Evolutionary conservation across 2,113 vertebrate genomes (phyloP).

Genomic region (Apaloderma vittatum): DNA sequence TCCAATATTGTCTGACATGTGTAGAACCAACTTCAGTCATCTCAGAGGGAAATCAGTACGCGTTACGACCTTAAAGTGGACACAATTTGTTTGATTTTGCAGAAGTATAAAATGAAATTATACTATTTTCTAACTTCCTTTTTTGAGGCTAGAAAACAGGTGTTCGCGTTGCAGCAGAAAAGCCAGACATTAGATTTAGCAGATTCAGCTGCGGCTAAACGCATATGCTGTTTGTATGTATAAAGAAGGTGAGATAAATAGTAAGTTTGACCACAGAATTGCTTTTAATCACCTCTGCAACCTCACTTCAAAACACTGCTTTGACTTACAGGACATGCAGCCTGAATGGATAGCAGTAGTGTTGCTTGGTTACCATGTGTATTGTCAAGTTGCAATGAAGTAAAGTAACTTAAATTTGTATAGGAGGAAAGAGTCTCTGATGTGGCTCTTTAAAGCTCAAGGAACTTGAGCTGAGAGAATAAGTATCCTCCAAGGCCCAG

Average conservation of each 20-base stretch:
- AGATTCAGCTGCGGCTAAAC: neutral
- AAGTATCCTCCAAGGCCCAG: neutral
- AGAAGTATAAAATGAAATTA: conserved; percentile 56
- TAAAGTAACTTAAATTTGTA: neutral
- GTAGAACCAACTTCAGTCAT: conserved; percentile 21
- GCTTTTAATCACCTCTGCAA: neutral
- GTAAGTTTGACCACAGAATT: neutral
- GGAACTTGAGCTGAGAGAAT: neutral
- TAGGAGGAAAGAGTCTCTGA: neutral
- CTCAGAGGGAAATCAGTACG: conserved; percentile 37
- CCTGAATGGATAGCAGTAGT: neutral
- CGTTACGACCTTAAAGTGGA: conserved; percentile 23
- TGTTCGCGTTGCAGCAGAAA: neutral
- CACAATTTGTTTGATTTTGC: conserved; percentile 11
- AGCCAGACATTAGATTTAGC: neutral
- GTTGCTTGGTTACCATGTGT: neutral
- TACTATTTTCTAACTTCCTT: conserved; percentile 20
- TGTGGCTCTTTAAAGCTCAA: neutral
- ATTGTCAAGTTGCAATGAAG: neutral
- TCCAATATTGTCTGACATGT: neutral
- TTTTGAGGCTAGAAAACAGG: neutral
- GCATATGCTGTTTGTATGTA: neutral
- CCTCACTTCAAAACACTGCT: neutral
- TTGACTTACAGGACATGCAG: neutral
- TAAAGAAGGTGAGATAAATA: neutral